Evolutionary conservation across 2,113 vertebrate species (phyloP).

Genomic region (Neodontobutis hainanensis): DNA sequence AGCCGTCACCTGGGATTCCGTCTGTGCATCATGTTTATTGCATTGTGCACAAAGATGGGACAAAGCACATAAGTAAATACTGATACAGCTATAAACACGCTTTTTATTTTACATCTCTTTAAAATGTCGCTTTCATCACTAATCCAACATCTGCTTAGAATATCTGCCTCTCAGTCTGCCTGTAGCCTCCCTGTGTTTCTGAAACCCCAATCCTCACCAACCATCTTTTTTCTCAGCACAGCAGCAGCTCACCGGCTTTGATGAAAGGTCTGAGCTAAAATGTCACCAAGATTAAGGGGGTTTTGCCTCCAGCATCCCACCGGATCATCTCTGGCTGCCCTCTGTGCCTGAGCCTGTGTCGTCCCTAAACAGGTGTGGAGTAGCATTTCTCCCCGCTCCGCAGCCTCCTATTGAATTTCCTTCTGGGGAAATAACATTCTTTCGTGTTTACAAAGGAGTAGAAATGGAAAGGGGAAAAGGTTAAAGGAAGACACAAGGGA

Average conservation of each 20-base stretch:
- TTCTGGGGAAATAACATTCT: conserved; percentile 32
- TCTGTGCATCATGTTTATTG: conserved; percentile 16
- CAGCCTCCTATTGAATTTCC: conserved; percentile 42
- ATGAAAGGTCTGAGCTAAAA: conserved; percentile 58
- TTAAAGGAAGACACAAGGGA: background rate
- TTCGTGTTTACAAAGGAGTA: conserved; percentile 42
- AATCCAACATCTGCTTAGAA: conserved; percentile 19
- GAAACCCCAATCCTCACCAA: conserved; percentile 5
- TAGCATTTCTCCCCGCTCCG: conserved; percentile 41
- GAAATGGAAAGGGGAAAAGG: conserved; percentile 14
- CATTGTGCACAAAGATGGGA: conserved; percentile 19
- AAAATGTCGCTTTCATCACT: background rate
- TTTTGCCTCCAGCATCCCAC: conserved; percentile 58
- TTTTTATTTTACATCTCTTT: conserved; percentile 5
- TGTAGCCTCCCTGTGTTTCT: conserved; percentile 12
- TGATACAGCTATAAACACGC: background rate
- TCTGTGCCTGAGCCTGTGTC: conserved; percentile 19
- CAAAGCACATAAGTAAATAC: background rate
- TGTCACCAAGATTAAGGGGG: conserved; percentile 64
- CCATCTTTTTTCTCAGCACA: conserved; percentile 12
- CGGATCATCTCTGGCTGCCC: conserved; percentile 49
- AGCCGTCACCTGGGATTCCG: conserved; percentile 6
- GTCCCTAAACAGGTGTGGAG: conserved; percentile 41
- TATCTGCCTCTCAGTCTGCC: conserved; percentile 6
- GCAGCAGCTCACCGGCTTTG: conserved; percentile 47